Conservation (phyloP, 1,140 invertebrate species). For the Conus betulinus region DNA sequence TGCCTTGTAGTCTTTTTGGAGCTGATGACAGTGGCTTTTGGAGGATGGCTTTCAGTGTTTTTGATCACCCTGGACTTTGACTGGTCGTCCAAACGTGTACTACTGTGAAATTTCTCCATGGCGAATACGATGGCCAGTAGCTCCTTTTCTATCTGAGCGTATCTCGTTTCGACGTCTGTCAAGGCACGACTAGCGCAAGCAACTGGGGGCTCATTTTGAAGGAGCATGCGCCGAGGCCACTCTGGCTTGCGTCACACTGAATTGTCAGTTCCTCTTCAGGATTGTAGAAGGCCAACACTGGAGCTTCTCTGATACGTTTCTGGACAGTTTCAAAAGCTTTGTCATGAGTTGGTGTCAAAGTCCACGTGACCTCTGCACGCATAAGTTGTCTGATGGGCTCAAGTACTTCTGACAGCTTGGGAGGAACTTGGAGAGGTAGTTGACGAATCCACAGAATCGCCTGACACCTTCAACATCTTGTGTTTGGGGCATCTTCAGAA, state of each 20-base stretch:
- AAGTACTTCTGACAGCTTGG: slow-evolving; percentile 27
- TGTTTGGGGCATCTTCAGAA: slow-evolving; percentile 33
- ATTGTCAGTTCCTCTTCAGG: neutral
- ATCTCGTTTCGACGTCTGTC: slow-evolving; percentile 66
- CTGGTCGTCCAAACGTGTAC: slow-evolving; percentile 18
- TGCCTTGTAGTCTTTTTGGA: slow-evolving; percentile 8
- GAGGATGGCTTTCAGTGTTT: too few species aligned
- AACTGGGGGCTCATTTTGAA: slow-evolving; percentile 41
- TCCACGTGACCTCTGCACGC: too few species aligned
- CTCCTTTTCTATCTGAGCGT: slow-evolving; percentile 76
- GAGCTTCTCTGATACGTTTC: neutral
- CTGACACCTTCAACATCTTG: slow-evolving; percentile 13
- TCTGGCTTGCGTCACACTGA: slow-evolving; percentile 21
- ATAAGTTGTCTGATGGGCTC: too few species aligned
- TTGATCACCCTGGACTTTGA: too few species aligned
- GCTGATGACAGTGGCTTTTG: neutral
- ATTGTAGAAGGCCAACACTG: slow-evolving; percentile 28
- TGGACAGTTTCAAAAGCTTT: too few species aligned
- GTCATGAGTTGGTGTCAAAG: too few species aligned
- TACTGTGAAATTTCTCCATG: slow-evolving; percentile 65
- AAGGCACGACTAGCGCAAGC: slow-evolving; percentile 74
- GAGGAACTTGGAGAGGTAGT: slow-evolving; percentile 30
- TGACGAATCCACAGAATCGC: slow-evolving; percentile 18
- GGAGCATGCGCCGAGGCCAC: too few species aligned
- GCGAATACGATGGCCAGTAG: slow-evolving; percentile 76